A percentile compares a stretch with the other conserved stretches of the same genome.
Conservation (phyloP, 37 sponge, comb jelly and placozoan species). For the Halichondria panicea region DNA sequence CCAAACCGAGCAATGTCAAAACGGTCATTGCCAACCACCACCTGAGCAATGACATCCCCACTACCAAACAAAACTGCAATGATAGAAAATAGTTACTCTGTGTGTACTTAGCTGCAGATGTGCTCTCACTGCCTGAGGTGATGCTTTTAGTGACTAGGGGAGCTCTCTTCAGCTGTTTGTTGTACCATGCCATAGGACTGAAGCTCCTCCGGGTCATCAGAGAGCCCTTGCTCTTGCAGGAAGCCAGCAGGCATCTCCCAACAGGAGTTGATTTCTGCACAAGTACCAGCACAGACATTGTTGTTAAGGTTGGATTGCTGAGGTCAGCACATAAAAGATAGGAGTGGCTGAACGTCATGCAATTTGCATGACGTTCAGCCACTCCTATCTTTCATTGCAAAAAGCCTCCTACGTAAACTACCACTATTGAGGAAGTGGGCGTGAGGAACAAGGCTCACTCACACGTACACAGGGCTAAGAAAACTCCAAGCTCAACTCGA, state of each 20-base stretch:
- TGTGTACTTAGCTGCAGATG: too few species aligned
- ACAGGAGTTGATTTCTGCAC: background rate
- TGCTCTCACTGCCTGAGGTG: slow-evolving; percentile 59
- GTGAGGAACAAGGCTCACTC: too few species aligned
- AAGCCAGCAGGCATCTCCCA: background rate
- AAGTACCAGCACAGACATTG: background rate
- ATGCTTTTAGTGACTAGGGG: slow-evolving; percentile 70
- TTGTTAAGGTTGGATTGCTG: background rate
- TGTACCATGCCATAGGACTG: slow-evolving; percentile 73
- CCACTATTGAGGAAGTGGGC: too few species aligned
- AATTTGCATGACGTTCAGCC: too few species aligned
- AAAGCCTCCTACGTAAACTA: too few species aligned
- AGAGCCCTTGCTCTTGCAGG: background rate
- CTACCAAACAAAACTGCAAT: slow-evolving; percentile 55
- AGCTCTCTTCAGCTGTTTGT: slow-evolving; percentile 39
- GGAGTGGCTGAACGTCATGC: too few species aligned
- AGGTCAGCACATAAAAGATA: too few species aligned
- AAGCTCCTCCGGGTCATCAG: slow-evolving; percentile 19
- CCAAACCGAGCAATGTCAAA: slow-evolving; percentile 24
- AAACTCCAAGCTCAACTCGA: too few species aligned
- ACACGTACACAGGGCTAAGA: too few species aligned
- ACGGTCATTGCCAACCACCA: slow-evolving; percentile 1
- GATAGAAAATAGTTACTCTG: background rate
- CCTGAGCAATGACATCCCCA: slow-evolving; percentile 73
- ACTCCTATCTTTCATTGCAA: too few species aligned